A percentile compares a stretch with the other conserved stretches of the same genome.
These are phyloP conservation scores for Drosophila subobscura DNA, from an alignment of 1,140 invertebrate genomes.

Conservation along the genomic window DNA sequence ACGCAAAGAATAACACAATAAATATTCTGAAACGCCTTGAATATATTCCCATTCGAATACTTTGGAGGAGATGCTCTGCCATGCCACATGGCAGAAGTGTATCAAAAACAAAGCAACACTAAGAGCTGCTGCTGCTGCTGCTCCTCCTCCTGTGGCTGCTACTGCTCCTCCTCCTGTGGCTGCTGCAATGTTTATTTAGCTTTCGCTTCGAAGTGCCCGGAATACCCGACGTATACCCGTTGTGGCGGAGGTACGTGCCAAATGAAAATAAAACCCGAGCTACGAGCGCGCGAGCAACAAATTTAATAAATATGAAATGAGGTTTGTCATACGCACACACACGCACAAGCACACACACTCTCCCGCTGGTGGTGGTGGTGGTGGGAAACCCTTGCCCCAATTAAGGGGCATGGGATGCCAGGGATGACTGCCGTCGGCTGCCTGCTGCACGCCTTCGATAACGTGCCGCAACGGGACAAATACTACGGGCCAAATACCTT, in stretches of 20 bases:
- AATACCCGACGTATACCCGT: too few relatives aligned
- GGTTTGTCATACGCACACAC: slow-evolving; percentile 66
- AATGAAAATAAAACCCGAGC: slow-evolving; percentile 75
- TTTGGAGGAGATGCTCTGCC: background rate
- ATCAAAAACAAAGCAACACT: slow-evolving; percentile 35
- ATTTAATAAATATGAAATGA: slow-evolving; percentile 81
- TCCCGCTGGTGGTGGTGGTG: background rate
- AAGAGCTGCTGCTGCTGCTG: background rate
- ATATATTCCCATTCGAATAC: background rate
- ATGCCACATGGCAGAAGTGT: background rate
- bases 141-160: too few relatives aligned
- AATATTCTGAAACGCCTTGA: slow-evolving; percentile 20
- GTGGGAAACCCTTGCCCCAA: slow-evolving; percentile 64
- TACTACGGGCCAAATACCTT: slow-evolving; percentile 48
- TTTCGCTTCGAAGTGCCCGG: slow-evolving; percentile 16
- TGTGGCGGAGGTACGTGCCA: slow-evolving; percentile 55
- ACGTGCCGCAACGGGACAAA: slow-evolving; percentile 42
- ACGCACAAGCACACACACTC: slow-evolving; percentile 18
- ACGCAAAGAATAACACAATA: background rate
- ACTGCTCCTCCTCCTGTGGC: too few relatives aligned
- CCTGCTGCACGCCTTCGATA: slow-evolving; percentile 63
- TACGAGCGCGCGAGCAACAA: slow-evolving; percentile 29
- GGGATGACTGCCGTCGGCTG: slow-evolving; percentile 15
- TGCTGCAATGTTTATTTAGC: slow-evolving; percentile 56
- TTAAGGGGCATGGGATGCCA: slow-evolving; percentile 42